Percentiles rank a stretch among this genome's conserved stretches.
phyloP scores from a whole-genome alignment of 2,113 vertebrate genomes.

The Aleadryas rufinucha region DNA sequence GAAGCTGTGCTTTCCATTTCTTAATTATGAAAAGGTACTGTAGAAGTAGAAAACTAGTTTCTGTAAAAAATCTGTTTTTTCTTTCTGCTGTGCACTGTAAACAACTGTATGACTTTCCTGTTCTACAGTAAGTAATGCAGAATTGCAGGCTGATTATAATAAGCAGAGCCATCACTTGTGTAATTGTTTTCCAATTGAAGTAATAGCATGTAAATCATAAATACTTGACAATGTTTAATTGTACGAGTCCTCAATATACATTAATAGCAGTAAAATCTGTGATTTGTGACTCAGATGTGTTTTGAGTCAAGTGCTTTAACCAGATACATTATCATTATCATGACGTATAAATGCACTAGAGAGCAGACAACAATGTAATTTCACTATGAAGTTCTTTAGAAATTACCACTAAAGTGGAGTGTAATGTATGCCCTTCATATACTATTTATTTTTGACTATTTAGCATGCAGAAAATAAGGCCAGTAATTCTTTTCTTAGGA shows the following conservation, averaged over 20 bases:
- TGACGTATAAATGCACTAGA: conserved; percentile 59
- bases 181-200: conserved; percentile 39
- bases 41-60: background rate
- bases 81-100: conserved; percentile 18
- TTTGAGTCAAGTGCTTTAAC: conserved; percentile 66
- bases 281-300: conserved; percentile 57
- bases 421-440: conserved; percentile 7
- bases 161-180: conserved; percentile 21
- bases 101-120: conserved; percentile 21
- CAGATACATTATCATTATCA: conserved; percentile 57
- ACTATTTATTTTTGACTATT: conserved; percentile 22
- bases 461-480: conserved; percentile 23
- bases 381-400: conserved; percentile 46
- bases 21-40: background rate
- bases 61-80: background rate
- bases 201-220: conserved; percentile 34
- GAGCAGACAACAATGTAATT: conserved; percentile 58
- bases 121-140: conserved; percentile 35
- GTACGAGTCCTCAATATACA: conserved; percentile 19
- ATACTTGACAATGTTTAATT: conserved; percentile 59
- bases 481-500: background rate
- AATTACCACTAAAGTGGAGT: conserved; percentile 39
- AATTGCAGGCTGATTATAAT: conserved; percentile 39
- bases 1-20: background rate
- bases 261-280: conserved; percentile 52